A percentile compares a stretch with the other conserved stretches of the same genome.
These are phyloP conservation scores for Palloptera scutellata DNA, from an alignment of 2,888 invertebrate species.

Conservation along the genomic window DNA sequence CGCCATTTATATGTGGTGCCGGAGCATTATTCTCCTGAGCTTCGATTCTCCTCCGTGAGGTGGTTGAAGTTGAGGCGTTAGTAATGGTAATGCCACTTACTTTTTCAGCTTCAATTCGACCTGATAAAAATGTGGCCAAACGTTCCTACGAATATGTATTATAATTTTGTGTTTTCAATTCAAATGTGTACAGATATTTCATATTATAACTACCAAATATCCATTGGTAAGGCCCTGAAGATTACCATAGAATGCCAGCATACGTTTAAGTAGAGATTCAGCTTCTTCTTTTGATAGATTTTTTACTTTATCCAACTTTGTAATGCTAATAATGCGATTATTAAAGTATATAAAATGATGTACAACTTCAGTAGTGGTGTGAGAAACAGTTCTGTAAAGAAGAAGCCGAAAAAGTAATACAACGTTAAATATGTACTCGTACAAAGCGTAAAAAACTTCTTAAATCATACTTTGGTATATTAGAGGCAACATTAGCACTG, in stretches of 20 bases:
- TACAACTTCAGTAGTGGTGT: constrained; percentile 67
- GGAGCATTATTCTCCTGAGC: constrained; percentile 52
- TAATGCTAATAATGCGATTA: constrained; percentile 72
- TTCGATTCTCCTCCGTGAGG: constrained; percentile 59
- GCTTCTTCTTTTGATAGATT: constrained; percentile 67
- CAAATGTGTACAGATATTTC: not conserved
- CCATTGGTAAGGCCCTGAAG: constrained; percentile 54
- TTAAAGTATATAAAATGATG: constrained; percentile 70
- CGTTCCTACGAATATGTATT: constrained; percentile 67
- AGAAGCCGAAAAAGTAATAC: constrained; percentile 1
- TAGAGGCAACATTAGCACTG: constrained; percentile 68
- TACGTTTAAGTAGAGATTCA: constrained; percentile 57
- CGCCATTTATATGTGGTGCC: constrained; percentile 61
- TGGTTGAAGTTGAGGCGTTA: constrained; percentile 57
- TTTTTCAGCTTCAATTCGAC: constrained; percentile 72
- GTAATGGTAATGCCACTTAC: constrained; percentile 54
- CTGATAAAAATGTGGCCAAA: constrained; percentile 72
- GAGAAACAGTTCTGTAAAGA: constrained; percentile 65
- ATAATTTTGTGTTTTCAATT: not conserved
- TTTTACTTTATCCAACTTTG: constrained; percentile 70
- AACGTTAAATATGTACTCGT: not conserved
- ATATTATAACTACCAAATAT: constrained; percentile 51
- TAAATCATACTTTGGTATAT: constrained; percentile 68
- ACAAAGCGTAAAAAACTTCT: not conserved
- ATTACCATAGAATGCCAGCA: constrained; percentile 53